phyloP scores from a whole-genome alignment of 2,888 invertebrate genomes.

The Oxytorus armatus region DNA sequence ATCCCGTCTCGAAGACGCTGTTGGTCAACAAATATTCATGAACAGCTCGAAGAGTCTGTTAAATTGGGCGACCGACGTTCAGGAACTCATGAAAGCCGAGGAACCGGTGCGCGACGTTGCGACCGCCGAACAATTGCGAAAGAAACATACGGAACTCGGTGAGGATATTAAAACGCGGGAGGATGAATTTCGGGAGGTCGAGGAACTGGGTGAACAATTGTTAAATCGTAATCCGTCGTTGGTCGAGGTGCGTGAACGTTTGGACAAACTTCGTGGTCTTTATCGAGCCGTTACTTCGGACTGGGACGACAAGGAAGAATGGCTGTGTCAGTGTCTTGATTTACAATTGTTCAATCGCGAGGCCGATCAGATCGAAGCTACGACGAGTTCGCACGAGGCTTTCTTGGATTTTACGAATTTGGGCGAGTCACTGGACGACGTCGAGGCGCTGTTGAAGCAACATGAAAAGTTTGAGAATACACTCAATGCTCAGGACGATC shows the following conservation, averaged over 20 bases:
- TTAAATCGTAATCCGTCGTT: conserved; percentile 90
- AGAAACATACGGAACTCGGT: conserved; percentile 95
- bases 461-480: conserved; percentile 98
- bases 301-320: conserved; percentile 94
- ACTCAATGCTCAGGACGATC: conserved; percentile 96
- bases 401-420: conserved; percentile 95
- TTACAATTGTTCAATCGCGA: conserved; percentile 97
- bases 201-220: conserved; percentile 91
- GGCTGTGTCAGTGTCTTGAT: conserved; percentile 94
- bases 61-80: conserved; percentile 93
- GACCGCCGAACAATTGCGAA: conserved; percentile 95
- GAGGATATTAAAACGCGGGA: conserved; percentile 96
- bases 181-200: conserved; percentile 94
- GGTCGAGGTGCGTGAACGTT: conserved; percentile 90
- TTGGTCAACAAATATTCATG: conserved; percentile 97
- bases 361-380: conserved; percentile 98
- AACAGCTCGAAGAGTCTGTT: conserved; percentile 92
- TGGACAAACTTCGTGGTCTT: conserved; percentile 90
- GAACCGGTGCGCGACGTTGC: conserved; percentile 94
- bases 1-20: conserved; percentile 95
- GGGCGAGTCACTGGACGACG: conserved; percentile 95
- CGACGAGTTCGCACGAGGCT: conserved; percentile 96
- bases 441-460: conserved; percentile 95
- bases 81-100: conserved; percentile 92
- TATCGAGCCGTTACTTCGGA: conserved; percentile 89